Percentiles rank a stretch among this genome's conserved stretches.
Conservation (phyloP, 2,113 vertebrate species). For the Oxyura jamaicensis region DNA sequence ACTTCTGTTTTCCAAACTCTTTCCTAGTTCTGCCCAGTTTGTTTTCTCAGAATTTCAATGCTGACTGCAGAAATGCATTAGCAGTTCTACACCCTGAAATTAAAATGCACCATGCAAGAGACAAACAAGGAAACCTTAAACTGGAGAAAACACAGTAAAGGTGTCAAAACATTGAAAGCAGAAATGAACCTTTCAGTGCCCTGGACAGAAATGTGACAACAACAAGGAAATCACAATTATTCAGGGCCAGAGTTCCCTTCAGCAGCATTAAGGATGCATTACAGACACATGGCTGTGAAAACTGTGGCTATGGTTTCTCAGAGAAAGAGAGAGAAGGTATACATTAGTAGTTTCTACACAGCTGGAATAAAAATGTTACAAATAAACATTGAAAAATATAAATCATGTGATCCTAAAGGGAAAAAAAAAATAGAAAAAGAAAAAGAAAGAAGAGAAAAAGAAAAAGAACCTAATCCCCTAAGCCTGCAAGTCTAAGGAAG, state of each 20-base stretch:
- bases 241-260: background rate
- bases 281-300: background rate
- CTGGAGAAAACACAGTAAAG: background rate
- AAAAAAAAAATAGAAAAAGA: background rate
- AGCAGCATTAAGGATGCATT: background rate
- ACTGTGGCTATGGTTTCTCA: background rate
- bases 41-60: background rate
- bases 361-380: background rate
- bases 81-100: background rate
- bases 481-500: background rate
- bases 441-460: too few relatives aligned
- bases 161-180: background rate
- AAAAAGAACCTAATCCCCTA: background rate
- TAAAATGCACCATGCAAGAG: background rate
- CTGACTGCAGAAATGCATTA: background rate
- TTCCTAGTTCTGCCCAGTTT: background rate
- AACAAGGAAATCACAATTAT: constrained; percentile 37
- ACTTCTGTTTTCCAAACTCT: background rate
- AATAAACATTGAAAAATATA: background rate
- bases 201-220: background rate
- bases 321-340: background rate
- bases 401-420: background rate
- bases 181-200: background rate
- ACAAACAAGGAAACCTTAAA: background rate
- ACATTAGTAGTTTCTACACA: background rate